Percentiles rank a stretch among this genome's conserved stretches.
Conservation (phyloP, 2,113 vertebrate genomes). For the Siniperca knerii region DNA sequence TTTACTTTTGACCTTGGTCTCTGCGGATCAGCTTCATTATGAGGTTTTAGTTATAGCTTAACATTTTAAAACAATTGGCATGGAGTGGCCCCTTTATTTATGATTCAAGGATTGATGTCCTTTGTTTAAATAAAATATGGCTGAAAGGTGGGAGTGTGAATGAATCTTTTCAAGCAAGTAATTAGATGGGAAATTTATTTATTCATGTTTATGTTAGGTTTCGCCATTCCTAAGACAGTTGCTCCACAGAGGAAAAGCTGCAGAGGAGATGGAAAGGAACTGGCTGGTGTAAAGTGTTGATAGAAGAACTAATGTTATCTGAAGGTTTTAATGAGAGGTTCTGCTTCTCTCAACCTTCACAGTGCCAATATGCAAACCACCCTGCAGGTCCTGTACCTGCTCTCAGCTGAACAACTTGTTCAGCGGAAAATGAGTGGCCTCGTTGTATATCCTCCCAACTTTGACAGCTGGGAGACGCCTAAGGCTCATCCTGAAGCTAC, state of each 20-base stretch:
- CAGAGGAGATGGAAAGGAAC: constrained; percentile 31
- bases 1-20: constrained; percentile 82
- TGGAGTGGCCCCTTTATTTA: constrained; percentile 64
- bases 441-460: constrained; percentile 67
- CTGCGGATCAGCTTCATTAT: constrained; percentile 79
- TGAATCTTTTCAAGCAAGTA: constrained; percentile 62
- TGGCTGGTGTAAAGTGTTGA: constrained; percentile 49
- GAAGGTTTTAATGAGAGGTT: constrained; percentile 63
- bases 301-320: constrained; percentile 57
- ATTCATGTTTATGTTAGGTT: constrained; percentile 72
- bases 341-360: constrained; percentile 51
- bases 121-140: constrained; percentile 79
- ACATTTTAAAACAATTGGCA: constrained; percentile 76
- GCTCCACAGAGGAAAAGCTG: constrained; percentile 40
- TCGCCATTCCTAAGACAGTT: constrained; percentile 52
- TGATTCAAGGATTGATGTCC: constrained; percentile 74
- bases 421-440: constrained; percentile 69
- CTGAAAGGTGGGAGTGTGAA: constrained; percentile 56
- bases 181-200: constrained; percentile 72
- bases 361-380: constrained; percentile 49
- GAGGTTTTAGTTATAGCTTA: constrained; percentile 75
- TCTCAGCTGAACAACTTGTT: constrained; percentile 67
- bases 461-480: constrained; percentile 78
- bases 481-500: constrained; percentile 79
- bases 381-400: constrained; percentile 66